Evolutionary conservation across 2,113 vertebrate species (phyloP), one percentile per base, ranked within the genome.

Genomic region (Heterotilapia buettikoferi): DNA sequence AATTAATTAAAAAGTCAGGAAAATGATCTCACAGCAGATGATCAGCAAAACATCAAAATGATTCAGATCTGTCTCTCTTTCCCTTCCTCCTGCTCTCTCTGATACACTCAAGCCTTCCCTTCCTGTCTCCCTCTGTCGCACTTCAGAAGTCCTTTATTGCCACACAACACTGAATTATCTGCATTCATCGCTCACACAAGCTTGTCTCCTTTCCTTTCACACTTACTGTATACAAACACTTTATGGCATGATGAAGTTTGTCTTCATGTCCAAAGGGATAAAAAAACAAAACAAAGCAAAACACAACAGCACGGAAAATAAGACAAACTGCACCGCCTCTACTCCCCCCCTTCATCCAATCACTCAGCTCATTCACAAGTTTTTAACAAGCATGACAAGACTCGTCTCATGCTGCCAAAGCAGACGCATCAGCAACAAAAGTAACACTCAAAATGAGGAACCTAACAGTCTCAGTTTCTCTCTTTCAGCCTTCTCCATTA

Each of bases 1-100:
- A 93, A 95, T 94, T 89, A 94, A 95, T 96, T 93, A 93, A 93
- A 95, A 96, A 94, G 93, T 95, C 92, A 90, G 85, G 88, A 38
- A 92, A 94, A 92, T 90, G 84, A 93, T 93, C 92, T 93, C 88
- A 89, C 86, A 92, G 90, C 90, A 90, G 93, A 95, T 93, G 92
- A 96, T 93, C 93, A 92, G 92, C 80, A 79, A 92, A 91, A 93
- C 90, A 93, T 94, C 86, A 90, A 90, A 93, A 89, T 91, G 89
- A 94, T 92, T 94, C 88, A 88, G 87, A 92, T 92, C 90, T 36
- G 79, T 84, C 45, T 73, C 81, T 82, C 56, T 36, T 47, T 21
- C 86, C 7, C 83, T 80, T 80, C 43, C 84, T 36, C 82, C 29
- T n/a, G 3, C 78, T 84, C 84, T 29, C 80, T 47, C 85, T 43